These are phyloP conservation scores for Embidobia sp. DNA, from an alignment of 2,888 invertebrate species.

Conservation along the genomic window DNA sequence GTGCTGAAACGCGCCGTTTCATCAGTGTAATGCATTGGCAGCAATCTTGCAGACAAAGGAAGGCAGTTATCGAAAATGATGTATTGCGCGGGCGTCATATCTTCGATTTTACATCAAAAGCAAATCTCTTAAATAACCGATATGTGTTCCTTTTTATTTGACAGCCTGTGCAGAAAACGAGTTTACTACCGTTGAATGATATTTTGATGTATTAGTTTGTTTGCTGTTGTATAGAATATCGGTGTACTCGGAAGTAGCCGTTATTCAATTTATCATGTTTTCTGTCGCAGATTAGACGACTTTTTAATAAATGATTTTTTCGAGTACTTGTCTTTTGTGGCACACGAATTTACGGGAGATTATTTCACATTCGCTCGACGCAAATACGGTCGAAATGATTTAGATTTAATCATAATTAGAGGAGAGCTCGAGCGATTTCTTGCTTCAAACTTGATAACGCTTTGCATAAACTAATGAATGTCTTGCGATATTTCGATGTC, in stretches of 20 bases:
- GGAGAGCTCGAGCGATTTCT: slow-evolving; percentile 16
- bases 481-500: slow-evolving; percentile 36
- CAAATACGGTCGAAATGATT: slow-evolving; percentile 26
- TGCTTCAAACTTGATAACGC: slow-evolving; percentile 18
- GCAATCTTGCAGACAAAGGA: slow-evolving; percentile 35
- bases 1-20: slow-evolving; percentile 28
- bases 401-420: slow-evolving; percentile 48
- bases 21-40: slow-evolving; percentile 43
- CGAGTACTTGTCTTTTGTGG: background rate
- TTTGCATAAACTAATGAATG: slow-evolving; percentile 42
- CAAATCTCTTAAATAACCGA: slow-evolving; percentile 26
- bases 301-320: background rate
- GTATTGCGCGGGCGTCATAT: slow-evolving; percentile 16
- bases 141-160: slow-evolving; percentile 27
- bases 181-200: slow-evolving; percentile 23
- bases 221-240: background rate
- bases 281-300: background rate
- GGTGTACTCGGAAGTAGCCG: background rate
- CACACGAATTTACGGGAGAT: background rate
- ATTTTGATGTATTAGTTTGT: slow-evolving; percentile 27
- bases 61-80: slow-evolving; percentile 41
- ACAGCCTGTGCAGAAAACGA: slow-evolving; percentile 20
- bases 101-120: slow-evolving; percentile 41
- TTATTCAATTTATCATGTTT: slow-evolving; percentile 3
- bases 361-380: slow-evolving; percentile 13